Evolutionary conservation across 1,140 invertebrate species (phyloP), one percentile per base, ranked within the genome.

Genomic region (Calephelis virginiensis): DNA sequence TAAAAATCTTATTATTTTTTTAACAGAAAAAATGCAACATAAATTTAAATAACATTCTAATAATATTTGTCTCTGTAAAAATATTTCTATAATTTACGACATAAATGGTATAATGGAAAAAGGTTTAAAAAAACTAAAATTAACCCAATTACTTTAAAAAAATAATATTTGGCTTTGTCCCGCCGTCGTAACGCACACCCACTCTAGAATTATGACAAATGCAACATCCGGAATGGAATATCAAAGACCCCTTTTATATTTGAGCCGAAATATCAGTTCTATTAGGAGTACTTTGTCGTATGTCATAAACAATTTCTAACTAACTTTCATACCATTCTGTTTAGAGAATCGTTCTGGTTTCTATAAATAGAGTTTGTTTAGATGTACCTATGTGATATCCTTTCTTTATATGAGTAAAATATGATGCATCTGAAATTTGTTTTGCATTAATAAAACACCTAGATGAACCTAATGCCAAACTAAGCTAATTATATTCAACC

Each of bases 181-280:
- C 63, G 67, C 78, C 49, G 38, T 56, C 3, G 9, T 48, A 69
- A 76, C 70, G 68, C 70, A 73, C 80, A 78, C 66, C n/a, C 46
- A 62, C 71, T 74, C 63, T 64, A 75, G 71, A 73, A 79, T 83
- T 77, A 81, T 82, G 77, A 83, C 81, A 86, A 87, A 86, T 86
- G 80, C 77, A 88, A 86, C 82, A 87, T 82, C 81, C 86, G 82
- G 83, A 87, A 81, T 76, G 72, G 69, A 76, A 83, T 81, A 80
- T 78, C 68, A 73, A 77, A 75, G 82, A 85, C 85, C 85, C 85
- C 81, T 85, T 84, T 81, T 70, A 78, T 72, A 78, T 78, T 76
- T 65, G 73, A 61, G 74, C 73, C 75, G 75, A 78, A 81, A 82
- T 84, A 78, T 82, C 76, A 80, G 72, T 82, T 78, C 75, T 77